Conservation (phyloP, 2,113 vertebrate genomes). For the Leiothrix lutea region DNA sequence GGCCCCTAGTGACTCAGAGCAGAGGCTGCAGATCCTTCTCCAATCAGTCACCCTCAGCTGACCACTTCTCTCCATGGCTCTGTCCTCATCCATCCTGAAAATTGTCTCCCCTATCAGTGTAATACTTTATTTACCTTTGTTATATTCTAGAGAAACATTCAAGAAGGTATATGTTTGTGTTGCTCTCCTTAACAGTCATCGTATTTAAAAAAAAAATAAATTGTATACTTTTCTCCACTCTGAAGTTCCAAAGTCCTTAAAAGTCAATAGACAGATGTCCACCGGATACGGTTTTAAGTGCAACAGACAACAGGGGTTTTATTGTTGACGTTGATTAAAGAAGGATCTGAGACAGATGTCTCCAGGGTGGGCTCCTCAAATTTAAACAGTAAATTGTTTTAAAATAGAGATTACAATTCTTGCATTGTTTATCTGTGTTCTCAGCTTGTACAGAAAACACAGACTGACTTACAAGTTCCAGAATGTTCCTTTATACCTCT, state of each 20-base stretch:
- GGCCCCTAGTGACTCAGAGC: background rate
- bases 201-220: background rate
- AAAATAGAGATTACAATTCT: background rate
- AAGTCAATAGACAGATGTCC: background rate
- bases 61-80: background rate
- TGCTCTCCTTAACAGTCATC: background rate
- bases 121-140: background rate
- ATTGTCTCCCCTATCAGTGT: background rate
- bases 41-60: background rate
- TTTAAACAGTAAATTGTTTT: background rate
- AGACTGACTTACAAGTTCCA: background rate
- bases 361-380: background rate
- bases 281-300: background rate
- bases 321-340: background rate
- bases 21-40: background rate
- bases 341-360: background rate
- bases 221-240: background rate
- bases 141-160: background rate
- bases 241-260: background rate
- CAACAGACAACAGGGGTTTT: background rate
- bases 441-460: background rate
- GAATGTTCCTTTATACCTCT: background rate
- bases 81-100: background rate
- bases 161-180: background rate
- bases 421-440: background rate